A percentile compares a stretch with the other conserved stretches of the same genome.
Conservation (phyloP, 2,797 vertebrate species). For the Choloepus didactylus region DNA sequence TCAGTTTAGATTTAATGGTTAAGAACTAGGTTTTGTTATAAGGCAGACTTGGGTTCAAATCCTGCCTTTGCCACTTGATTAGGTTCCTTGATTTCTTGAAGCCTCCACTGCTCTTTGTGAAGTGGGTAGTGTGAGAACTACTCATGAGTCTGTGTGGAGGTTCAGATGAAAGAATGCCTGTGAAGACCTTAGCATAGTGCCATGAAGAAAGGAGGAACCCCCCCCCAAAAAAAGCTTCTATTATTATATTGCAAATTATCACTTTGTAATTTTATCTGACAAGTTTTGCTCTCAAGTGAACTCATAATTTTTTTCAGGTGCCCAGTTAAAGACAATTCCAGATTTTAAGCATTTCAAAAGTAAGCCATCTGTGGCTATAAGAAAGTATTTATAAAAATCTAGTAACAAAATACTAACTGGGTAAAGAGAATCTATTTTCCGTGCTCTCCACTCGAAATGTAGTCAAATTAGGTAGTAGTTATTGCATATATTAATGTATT, state of each 20-base stretch:
- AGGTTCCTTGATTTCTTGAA: background rate
- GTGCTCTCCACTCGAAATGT: background rate
- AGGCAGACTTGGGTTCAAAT: background rate
- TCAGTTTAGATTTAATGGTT: conserved; percentile 32
- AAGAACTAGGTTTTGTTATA: background rate
- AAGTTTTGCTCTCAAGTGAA: conserved; percentile 22
- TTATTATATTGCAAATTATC: conserved; percentile 17
- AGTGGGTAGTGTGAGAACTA: background rate
- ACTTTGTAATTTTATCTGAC: background rate
- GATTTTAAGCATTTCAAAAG: background rate
- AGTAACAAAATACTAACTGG: background rate
- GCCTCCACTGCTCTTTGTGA: background rate
- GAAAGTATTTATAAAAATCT: background rate
- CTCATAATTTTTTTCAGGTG: background rate
- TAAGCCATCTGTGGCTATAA: background rate
- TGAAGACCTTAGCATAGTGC: background rate
- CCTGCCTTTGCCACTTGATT: background rate
- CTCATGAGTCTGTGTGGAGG: background rate
- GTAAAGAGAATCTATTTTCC: background rate
- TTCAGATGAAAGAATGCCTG: background rate
- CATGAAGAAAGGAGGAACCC: background rate
- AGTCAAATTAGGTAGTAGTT: background rate
- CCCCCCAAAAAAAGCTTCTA: background rate
- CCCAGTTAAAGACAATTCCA: background rate
- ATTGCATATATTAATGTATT: background rate